A percentile compares a stretch with the other conserved stretches of the same genome.
phyloP scores from a whole-genome alignment of 2,888 invertebrate species.

The Ecliptopera silaceata region DNA sequence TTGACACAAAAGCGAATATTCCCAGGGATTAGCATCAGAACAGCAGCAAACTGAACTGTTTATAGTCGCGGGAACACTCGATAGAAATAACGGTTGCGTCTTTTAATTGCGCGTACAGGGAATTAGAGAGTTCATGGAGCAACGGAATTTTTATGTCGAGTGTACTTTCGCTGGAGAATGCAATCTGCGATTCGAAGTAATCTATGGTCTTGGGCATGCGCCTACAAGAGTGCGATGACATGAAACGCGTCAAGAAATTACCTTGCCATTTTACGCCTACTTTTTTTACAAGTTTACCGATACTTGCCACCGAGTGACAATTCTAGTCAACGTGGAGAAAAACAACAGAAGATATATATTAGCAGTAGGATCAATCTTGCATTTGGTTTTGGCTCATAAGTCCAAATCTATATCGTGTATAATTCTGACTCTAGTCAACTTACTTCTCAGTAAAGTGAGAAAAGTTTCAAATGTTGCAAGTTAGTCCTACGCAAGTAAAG shows the following conservation, averaged over 20 bases:
- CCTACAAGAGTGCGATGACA: constrained; percentile 8
- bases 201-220: constrained; percentile 1
- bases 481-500: not conserved
- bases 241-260: constrained; percentile 3
- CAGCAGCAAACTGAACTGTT: constrained; percentile 44
- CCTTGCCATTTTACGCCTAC: not conserved
- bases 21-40: constrained; percentile 55
- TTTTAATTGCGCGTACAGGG: constrained; percentile 49
- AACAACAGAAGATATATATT: no score
- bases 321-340: not conserved
- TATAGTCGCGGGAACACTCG: constrained; percentile 55
- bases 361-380: no score
- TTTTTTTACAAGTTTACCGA: no score
- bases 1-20: constrained; percentile 47
- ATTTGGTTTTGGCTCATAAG: no score
- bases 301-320: not conserved
- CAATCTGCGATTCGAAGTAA: constrained; percentile 4
- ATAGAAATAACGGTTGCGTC: constrained; percentile 49
- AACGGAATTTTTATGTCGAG: constrained; percentile 38
- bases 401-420: no score
- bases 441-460: not conserved
- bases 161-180: constrained; percentile 23
- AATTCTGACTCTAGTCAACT: no score
- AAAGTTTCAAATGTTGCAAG: not conserved
- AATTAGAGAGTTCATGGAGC: constrained; percentile 41